Percentiles rank a stretch among this genome's conserved stretches.
These are phyloP conservation scores for Bombus vancouverensis DNA, from an alignment of 1,140 invertebrate species.

Conservation along the genomic window DNA sequence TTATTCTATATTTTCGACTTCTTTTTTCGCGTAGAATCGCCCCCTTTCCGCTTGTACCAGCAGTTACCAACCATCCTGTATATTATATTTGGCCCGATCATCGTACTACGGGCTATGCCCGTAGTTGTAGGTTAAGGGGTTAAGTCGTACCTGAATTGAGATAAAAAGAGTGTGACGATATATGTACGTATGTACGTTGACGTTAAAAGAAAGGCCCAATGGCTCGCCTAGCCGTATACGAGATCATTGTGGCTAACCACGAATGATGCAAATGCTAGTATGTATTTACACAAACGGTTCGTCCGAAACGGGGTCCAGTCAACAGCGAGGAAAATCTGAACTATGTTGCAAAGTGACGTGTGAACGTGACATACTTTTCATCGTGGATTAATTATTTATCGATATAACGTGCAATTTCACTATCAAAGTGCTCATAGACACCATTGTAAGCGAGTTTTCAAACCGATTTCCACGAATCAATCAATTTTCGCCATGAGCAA, in stretches of 20 bases:
- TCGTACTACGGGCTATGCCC: no score
- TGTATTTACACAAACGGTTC: slow-evolving; percentile 27
- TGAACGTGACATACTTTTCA: no score
- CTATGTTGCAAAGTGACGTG: not conserved
- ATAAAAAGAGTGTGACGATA: not conserved
- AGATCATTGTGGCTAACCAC: slow-evolving; percentile 32
- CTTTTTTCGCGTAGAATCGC: no score
- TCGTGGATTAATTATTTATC: not conserved
- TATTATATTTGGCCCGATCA: no score
- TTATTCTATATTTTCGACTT: no score
- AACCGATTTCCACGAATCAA: not conserved
- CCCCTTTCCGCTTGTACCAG: no score
- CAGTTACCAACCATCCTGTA: no score
- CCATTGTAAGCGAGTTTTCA: not conserved
- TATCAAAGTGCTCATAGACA: not conserved
- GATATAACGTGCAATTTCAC: not conserved
- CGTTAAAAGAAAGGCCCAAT: not conserved
- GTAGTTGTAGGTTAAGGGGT: no score
- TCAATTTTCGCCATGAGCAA: not conserved
- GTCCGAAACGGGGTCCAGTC: not conserved
- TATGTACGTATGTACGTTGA: not conserved
- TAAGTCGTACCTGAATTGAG: not conserved
- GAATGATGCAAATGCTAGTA: slow-evolving; percentile 44
- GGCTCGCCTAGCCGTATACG: not conserved
- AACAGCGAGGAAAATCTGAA: not conserved